Base-by-base conservation (phyloP, 2,797 vertebrate genomes). In the Geotrypetes seraphini region DNA sequence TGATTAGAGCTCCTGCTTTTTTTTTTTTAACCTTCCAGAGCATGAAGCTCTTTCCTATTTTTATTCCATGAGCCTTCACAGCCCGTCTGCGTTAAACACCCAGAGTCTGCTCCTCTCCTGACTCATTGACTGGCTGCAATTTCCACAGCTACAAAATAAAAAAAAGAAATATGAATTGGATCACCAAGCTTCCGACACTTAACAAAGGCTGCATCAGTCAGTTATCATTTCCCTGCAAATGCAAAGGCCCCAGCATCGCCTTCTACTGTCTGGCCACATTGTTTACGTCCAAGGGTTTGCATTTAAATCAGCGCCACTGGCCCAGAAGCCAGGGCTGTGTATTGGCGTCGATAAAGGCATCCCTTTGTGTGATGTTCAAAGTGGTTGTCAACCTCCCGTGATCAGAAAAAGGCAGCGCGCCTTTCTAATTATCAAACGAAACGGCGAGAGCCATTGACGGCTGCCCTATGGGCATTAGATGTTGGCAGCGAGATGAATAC, bases 381-480 rank as follows among this genome's bases (percentile, higher is more conserved):
- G 53, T 38, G 39, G 47, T 38, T 26, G 25, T 36, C 63, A 55
- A 43, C 50, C 57, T 23, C 4, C 0, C 25, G 8, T 39, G 60
- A 65, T 60, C 53, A n/a, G n/a, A n/a, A 65, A 66, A 53, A 37
- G 49, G 31, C 47, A 59, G 64, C 36, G 31, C 47, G 31, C 47
- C 25, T 71, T 53, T 51, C 6, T 31, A 63, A 59, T 31, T 47
- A 60, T 51, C 51, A 50, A 35, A 62, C 50, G 51, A 55, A 63
- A 50, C 1, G 3, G 43, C 40, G 58, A 21, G n/a, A 34, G 7
- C 30, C 35, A 47, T 39, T 34, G 39, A 47, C 47, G 36, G 36
- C 38, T 37, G 39, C 50, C 57, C 50, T 7, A 5, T 36, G 37
- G 60, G 45, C 33, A 5, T 25, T 38, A 28, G 44, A 16, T 3